Evolutionary conservation across 1,140 invertebrate genomes (phyloP).

Genomic region (Drosophila sp.): DNA sequence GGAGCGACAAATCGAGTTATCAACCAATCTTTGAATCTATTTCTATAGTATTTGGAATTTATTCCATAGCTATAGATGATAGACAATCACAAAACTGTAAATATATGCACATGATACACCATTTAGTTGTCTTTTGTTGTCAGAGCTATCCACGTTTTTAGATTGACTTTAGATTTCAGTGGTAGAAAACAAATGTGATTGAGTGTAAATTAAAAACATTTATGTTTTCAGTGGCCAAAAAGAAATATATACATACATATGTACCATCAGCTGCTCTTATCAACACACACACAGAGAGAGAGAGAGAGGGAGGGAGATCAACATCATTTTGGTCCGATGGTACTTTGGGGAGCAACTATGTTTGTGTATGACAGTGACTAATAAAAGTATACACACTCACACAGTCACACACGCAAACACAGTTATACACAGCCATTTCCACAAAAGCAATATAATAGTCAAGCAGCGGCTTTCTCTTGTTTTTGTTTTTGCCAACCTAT

Average conservation of each 20-base stretch:
- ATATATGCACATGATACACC: no score
- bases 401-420: not conserved
- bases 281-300: constrained; percentile 32
- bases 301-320: constrained; percentile 20
- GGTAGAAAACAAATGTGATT: not conserved
- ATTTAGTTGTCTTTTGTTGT: not conserved
- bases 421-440: constrained; percentile 20
- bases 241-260: constrained; percentile 13
- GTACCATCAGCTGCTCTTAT: constrained; percentile 60
- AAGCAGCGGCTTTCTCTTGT: constrained; percentile 44
- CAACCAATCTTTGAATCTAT: no score
- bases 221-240: constrained; percentile 34
- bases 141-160: not conserved
- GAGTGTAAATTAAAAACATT: constrained; percentile 70
- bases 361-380: constrained; percentile 71
- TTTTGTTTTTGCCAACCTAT: constrained; percentile 14
- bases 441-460: constrained; percentile 79
- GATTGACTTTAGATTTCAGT: not conserved
- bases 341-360: constrained; percentile 77
- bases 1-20: no score
- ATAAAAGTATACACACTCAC: constrained; percentile 60
- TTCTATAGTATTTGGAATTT: no score
- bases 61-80: no score
- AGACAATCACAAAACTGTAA: no score
- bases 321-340: constrained; percentile 71